phyloP scores from a whole-genome alignment of 2,888 invertebrate species.

The Eristalis pertinax region DNA sequence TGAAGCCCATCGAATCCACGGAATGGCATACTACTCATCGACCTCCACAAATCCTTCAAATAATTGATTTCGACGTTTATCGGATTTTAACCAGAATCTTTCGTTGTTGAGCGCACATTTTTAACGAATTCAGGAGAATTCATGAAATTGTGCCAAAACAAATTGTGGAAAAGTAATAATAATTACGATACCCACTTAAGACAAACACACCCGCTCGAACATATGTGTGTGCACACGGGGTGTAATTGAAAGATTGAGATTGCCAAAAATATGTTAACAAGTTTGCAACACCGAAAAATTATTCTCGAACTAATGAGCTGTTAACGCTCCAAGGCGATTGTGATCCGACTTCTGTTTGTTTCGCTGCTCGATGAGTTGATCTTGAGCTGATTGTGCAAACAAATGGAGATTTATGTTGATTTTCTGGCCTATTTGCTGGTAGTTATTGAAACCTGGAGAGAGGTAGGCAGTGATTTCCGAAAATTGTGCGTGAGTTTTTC shows the following conservation, averaged over 20 bases:
- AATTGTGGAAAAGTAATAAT: slow-evolving; percentile 35
- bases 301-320: slow-evolving; percentile 27
- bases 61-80: slow-evolving; percentile 56
- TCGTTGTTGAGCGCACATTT: slow-evolving; percentile 15
- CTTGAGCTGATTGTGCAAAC: not conserved
- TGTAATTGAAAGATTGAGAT: slow-evolving; percentile 29
- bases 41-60: slow-evolving; percentile 50
- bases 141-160: slow-evolving; percentile 55
- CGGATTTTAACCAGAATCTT: slow-evolving; percentile 38
- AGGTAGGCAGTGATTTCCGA: not conserved
- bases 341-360: not conserved
- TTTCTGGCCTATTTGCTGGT: not conserved
- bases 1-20: not conserved
- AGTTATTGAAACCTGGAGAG: not conserved
- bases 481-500: not conserved
- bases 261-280: slow-evolving; percentile 52
- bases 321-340: slow-evolving; percentile 39
- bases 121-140: slow-evolving; percentile 3
- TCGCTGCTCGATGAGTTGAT: not conserved
- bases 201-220: not conserved
- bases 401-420: not conserved
- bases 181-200: slow-evolving; percentile 53
- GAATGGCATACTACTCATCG: slow-evolving; percentile 6
- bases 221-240: not conserved
- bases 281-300: slow-evolving; percentile 20